Evolutionary conservation across 2,888 invertebrate species (phyloP).

Genomic region (Calliscelio sp.): DNA sequence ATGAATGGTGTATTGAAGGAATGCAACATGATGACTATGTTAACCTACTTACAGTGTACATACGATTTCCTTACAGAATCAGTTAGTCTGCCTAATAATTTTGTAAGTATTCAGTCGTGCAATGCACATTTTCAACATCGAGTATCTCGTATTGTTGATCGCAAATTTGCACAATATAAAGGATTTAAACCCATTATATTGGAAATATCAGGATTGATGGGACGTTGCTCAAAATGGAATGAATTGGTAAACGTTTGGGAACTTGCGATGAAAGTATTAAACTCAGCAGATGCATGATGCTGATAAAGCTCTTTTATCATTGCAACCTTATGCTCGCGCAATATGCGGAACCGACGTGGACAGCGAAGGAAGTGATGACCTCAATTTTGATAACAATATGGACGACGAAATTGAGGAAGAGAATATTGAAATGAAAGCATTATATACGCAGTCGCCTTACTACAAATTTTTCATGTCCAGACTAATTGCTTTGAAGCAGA

Average conservation of each 20-base stretch:
- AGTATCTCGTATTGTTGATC: neutral
- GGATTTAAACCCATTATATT: neutral
- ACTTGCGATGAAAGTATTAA: no score
- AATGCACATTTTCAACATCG: slow-evolving; percentile 39
- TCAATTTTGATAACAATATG: no score
- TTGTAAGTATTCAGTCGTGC: slow-evolving; percentile 34
- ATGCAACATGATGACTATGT: neutral
- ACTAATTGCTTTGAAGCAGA: no score
- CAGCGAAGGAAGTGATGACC: no score
- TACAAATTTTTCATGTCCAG: neutral
- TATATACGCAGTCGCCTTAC: neutral
- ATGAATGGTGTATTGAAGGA: slow-evolving; percentile 22
- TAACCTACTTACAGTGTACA: slow-evolving; percentile 9
- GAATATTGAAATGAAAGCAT: no score
- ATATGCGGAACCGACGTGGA: no score
- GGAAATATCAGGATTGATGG: neutral
- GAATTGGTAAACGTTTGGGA: no score
- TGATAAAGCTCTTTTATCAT: no score
- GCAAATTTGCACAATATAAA: slow-evolving; percentile 9
- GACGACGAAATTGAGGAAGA: no score
- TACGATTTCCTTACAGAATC: neutral
- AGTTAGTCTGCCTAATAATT: neutral
- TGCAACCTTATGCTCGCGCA: no score
- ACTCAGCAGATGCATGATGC: no score
- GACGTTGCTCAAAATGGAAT: neutral